phyloP scores from a whole-genome alignment of 2,888 invertebrate genomes.

The Erebia palarica region DNA sequence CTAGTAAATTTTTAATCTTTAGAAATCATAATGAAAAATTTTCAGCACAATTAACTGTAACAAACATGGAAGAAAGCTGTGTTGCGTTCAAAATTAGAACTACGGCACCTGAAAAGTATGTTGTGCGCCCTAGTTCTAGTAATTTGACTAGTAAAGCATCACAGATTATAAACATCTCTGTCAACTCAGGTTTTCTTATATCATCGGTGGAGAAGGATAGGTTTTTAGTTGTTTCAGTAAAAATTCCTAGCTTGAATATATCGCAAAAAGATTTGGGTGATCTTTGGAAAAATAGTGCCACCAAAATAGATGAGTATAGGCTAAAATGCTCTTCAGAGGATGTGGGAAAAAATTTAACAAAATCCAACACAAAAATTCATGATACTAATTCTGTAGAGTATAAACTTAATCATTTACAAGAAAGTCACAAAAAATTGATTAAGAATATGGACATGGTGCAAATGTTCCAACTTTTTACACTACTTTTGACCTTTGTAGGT shows the following conservation, averaged over 20 bases:
- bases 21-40: constrained; percentile 83
- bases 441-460: constrained; percentile 30
- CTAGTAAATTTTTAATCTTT: constrained; percentile 86
- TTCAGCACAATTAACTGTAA: constrained; percentile 82
- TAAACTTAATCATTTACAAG: constrained; percentile 32
- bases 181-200: constrained; percentile 85
- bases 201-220: constrained; percentile 87
- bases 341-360: not conserved
- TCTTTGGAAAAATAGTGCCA: constrained; percentile 84
- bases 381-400: constrained; percentile 32
- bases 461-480: constrained; percentile 29
- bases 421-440: constrained; percentile 30
- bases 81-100: constrained; percentile 89
- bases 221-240: constrained; percentile 90
- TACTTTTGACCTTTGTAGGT: constrained; percentile 29
- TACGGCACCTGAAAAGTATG: constrained; percentile 94
- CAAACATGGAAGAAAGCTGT: constrained; percentile 79
- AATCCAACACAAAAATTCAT: not conserved
- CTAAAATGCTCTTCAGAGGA: constrained; percentile 56
- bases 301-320: constrained; percentile 84
- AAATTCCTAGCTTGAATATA: constrained; percentile 74
- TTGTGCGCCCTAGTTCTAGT: constrained; percentile 92
- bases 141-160: constrained; percentile 83
- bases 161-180: constrained; percentile 84
- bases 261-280: constrained; percentile 82